Evolutionary conservation across 2,797 vertebrate species (phyloP).

Genomic region (Falco concolor): DNA sequence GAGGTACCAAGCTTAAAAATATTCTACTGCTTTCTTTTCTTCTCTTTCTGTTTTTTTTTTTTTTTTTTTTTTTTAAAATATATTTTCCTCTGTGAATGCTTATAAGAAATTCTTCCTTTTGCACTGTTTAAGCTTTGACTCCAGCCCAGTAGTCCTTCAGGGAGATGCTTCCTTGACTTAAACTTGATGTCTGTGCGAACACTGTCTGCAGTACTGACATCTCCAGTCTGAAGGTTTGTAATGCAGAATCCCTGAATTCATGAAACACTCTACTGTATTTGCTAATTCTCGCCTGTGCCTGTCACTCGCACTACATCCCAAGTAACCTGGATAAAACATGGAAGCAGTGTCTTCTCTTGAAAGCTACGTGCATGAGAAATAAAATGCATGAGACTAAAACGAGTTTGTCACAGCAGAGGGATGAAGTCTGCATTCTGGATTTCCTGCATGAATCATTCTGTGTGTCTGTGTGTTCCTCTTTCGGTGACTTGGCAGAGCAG

Average conservation of each 20-base stretch:
- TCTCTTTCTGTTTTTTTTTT: too few species aligned
- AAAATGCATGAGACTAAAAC: background rate
- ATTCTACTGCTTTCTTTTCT: background rate
- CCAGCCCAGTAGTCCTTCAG: background rate
- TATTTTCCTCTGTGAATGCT: background rate
- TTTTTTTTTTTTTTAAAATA: too few species aligned
- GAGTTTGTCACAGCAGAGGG: background rate
- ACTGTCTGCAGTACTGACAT: background rate
- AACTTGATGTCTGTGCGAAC: background rate
- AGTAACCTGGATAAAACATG: background rate
- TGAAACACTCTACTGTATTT: background rate
- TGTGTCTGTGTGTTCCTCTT: background rate
- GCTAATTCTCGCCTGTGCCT: background rate
- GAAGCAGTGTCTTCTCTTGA: background rate
- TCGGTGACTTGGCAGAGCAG: background rate
- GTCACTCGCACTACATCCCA: background rate
- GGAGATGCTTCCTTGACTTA: background rate
- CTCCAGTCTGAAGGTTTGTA: background rate
- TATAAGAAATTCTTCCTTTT: background rate
- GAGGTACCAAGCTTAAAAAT: background rate
- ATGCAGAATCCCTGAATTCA: background rate
- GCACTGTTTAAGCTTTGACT: background rate
- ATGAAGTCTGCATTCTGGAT: background rate
- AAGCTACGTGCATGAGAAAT: background rate
- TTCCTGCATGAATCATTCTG: background rate